Conservation (phyloP, 30 jellyfish, hydroid and myxozoan species). For the Turritopsis rubra region DNA sequence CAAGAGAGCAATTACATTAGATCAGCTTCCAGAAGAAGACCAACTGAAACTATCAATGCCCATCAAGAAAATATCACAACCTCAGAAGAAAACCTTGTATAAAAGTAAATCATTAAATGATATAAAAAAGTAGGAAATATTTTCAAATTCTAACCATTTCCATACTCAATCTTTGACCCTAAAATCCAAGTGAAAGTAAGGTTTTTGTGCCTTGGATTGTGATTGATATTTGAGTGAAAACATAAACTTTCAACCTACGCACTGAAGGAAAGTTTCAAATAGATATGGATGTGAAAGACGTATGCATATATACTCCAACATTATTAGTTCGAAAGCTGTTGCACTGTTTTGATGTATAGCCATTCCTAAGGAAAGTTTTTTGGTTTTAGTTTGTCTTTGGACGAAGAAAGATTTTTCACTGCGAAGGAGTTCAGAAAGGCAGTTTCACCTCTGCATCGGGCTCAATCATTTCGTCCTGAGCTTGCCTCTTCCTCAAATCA, state of each 20-base stretch:
- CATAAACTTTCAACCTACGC: too few species aligned
- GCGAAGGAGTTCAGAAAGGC: conserved; percentile 25
- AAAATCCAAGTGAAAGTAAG: not conserved
- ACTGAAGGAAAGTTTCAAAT: too few species aligned
- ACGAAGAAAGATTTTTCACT: not conserved
- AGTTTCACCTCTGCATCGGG: conserved; percentile 52
- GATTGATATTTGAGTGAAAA: too few species aligned
- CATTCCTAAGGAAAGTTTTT: not conserved
- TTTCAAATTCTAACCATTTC: conserved; percentile 35
- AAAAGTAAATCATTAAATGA: conserved; percentile 14
- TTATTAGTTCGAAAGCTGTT: too few species aligned
- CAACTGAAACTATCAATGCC: not conserved
- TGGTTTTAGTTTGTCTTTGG: not conserved
- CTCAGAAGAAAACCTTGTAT: not conserved
- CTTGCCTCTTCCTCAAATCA: conserved; percentile 42
- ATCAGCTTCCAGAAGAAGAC: conserved; percentile 8
- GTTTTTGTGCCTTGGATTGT: too few species aligned
- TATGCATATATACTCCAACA: too few species aligned
- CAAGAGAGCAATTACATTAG: not conserved
- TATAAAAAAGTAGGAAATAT: conserved; percentile 29
- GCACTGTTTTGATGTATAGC: not conserved
- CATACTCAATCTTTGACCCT: not conserved
- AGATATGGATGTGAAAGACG: too few species aligned
- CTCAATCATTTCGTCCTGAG: conserved; percentile 67
- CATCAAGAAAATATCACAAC: not conserved